phyloP scores from a whole-genome alignment of 1,140 invertebrate species.

The Telenomus remus region DNA sequence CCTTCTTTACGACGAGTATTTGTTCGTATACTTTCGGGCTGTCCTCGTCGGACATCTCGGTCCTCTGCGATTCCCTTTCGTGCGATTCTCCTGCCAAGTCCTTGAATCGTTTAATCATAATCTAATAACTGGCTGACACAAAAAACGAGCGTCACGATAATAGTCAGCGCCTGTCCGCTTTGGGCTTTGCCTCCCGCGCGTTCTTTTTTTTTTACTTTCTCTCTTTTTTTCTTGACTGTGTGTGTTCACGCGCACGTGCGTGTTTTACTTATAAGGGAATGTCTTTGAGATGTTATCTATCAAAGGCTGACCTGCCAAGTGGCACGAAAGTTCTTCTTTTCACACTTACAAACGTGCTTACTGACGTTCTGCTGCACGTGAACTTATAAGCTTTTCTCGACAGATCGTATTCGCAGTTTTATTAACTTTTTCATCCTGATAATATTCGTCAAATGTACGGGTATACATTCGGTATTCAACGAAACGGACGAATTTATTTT shows the following conservation, averaged over 20 bases:
- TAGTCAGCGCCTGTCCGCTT: constrained; percentile 45
- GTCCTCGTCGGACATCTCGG: constrained; percentile 22
- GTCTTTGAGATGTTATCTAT: constrained; percentile 65
- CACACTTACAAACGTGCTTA: constrained; percentile 55
- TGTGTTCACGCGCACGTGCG: constrained; percentile 49
- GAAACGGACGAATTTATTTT: too few relatives aligned
- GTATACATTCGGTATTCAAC: too few relatives aligned
- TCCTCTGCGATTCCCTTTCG: constrained; percentile 32
- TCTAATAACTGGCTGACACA: constrained; percentile 75
- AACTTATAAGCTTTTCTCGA: constrained; percentile 40
- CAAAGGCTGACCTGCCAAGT: constrained; percentile 62
- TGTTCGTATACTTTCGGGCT: constrained; percentile 58
- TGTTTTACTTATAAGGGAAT: constrained; percentile 62
- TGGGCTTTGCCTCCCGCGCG: constrained; percentile 29
- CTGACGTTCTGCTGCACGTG: constrained; percentile 39
- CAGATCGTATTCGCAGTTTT: constrained; percentile 24
- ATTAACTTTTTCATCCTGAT: constrained; percentile 56
- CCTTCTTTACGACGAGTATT: constrained; percentile 67
- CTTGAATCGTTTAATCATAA: constrained; percentile 74
- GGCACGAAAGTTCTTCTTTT: constrained; percentile 58
- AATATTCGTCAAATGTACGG: constrained; percentile 38
- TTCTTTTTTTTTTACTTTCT: constrained; percentile 19
- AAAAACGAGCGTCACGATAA: constrained; percentile 72
- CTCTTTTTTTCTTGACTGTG: constrained; percentile 10
- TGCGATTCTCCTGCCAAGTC: constrained; percentile 48